Percentiles rank a stretch among this genome's conserved stretches.
Conservation (phyloP, 2,113 vertebrate genomes). For the Charadrius vociferus region DNA sequence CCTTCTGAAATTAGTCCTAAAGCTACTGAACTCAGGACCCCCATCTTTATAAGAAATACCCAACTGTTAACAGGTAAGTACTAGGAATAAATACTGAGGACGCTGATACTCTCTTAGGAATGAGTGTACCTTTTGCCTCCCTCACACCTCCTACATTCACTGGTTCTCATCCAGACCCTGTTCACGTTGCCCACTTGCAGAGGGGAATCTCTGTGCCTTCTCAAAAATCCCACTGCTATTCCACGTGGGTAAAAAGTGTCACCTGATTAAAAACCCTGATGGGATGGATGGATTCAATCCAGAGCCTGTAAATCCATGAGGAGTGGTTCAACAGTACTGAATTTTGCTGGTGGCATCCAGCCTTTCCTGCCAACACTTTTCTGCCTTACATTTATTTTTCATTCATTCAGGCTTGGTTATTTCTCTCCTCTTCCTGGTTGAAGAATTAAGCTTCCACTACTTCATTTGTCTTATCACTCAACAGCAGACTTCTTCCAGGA, state of each 20-base stretch:
- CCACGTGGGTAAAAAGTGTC: neutral
- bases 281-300: neutral
- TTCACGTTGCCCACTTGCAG: neutral
- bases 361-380: neutral
- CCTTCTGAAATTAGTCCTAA: neutral
- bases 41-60: neutral
- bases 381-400: neutral
- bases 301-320: neutral
- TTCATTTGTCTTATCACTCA: neutral
- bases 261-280: neutral
- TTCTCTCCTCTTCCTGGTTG: neutral
- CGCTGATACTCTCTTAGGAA: neutral
- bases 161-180: neutral
- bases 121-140: neutral
- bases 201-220: neutral
- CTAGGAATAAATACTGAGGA: neutral
- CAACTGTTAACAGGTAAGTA: neutral
- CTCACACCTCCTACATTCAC: neutral
- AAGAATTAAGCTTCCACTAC: neutral
- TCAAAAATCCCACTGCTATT: neutral
- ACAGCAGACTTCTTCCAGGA: neutral
- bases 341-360: neutral
- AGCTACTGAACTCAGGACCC: neutral
- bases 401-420: neutral
- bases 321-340: neutral